Base-by-base conservation (phyloP, 2,113 vertebrate genomes). In the Rhea americana region DNA sequence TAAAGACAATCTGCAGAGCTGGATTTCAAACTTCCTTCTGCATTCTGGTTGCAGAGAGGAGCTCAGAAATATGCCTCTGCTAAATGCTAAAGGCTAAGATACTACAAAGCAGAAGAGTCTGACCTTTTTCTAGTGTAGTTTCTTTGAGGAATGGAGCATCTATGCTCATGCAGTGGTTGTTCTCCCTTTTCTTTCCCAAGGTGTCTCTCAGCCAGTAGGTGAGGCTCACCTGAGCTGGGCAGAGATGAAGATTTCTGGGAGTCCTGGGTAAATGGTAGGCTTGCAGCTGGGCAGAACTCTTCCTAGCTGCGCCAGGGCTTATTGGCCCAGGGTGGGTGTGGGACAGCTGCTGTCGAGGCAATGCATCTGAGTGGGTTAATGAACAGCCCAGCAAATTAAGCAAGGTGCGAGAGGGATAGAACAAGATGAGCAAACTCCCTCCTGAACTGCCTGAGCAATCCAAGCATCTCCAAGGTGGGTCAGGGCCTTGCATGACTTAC, bases 1-100 rank as follows among this genome's bases (percentile, higher is more conserved):
- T 22, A 75, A 39, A 62, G 43, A 26, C 56, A 53, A 55, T 62
- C 82, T 81, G 91, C 90, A 88, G 77, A 73, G 76, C 22, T 91
- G 77, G 13, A 22, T 85, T 79, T 93, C 20, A 25, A 66, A 47
- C 70, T 63, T 84, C 76, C 50, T 61, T 19, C 48, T 65, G 68
- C 39, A 19, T 13, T 15, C 68, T 68, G 13, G 2, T 21, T 72
- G 74, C 45, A 45, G 66, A 32, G 77, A 62, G 51, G 41, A 88
- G 51, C 45, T 65, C 80, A 41, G 71, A 92, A 87, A 58, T 59
- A 73, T 82, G 47, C 18, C 24, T 50, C 30, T 85, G 37, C n/a
- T 2, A 11, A 83, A 39, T 28, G 18, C 28, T n/a, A 53, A 32
- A 9, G 50, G 41, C 39, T 55, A 30, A 43, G 50, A 45, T 55